Base-by-base conservation (phyloP, 2,888 invertebrate species). In the Myathropa florea region DNA sequence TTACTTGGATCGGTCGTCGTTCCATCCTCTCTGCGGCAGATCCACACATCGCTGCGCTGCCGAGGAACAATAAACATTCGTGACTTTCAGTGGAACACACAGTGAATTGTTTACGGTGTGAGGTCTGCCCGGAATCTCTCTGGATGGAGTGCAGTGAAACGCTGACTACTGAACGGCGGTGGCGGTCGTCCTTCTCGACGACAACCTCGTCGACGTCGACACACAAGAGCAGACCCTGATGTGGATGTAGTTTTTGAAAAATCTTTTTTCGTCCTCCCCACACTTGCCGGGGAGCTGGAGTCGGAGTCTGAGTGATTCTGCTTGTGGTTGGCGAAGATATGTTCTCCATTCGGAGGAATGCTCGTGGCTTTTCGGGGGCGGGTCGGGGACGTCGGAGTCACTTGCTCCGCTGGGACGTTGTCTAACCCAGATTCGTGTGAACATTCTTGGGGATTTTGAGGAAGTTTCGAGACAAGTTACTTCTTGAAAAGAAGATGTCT, bases 341-440 rank as follows among this genome's bases (percentile, higher is more conserved):
- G 75, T 86, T 79, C 81, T 71, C 86, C 86, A 83, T 73, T 64
- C 63, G 60, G 75, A 75, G 75, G 83, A 83, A 86, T 86, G 70
- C 83, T 39, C 39, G n/a, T 39, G 28, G 78, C 78, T 86, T 86
- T 72, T 68, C 77, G 68, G 68, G 23, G 26, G 73, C 28, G 28
- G 4, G 2, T 4, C n/a, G 39, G 4, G n/a, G 18, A 18, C 18
- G 39, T n/a, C n/a, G 36, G 10, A 86, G 65, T 79, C 83, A 79
- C 61, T 46, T 46, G 18, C 46, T 86, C 73, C 59, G n/a, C 30
- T 61, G 82, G 71, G 82, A 76, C 33, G 68, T 57, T 75, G 73
- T 79, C 82, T 83, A 86, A 83, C 86, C 83, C 79, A 83, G 83
- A 83, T 86, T 79, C 61, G 86, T 78, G 83, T 79, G 86, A 79